Conservation (phyloP, 1,140 invertebrate species). For the Aphis craccivora region DNA sequence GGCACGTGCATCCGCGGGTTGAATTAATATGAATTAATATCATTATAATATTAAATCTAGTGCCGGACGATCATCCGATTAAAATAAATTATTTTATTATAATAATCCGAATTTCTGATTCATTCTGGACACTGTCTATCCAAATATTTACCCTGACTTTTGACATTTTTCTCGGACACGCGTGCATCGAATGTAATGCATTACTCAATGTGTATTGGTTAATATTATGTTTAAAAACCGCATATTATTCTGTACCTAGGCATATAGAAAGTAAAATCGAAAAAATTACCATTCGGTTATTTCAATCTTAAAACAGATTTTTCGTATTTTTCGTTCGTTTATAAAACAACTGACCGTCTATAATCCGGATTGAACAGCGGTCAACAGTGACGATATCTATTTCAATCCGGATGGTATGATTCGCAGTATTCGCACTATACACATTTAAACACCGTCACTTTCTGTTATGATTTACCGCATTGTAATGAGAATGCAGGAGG, state of each 20-base stretch:
- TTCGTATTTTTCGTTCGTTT: background rate
- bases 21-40: no score
- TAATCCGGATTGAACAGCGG: background rate
- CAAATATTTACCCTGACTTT: background rate
- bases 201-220: background rate
- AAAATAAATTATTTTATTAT: background rate
- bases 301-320: background rate
- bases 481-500: background rate
- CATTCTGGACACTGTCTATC: background rate
- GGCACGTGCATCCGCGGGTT: background rate
- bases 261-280: background rate
- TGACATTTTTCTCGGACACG: background rate
- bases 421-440: background rate
- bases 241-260: no score
- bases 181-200: background rate
- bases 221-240: background rate
- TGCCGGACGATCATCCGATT: background rate
- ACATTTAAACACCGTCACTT: background rate
- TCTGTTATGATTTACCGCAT: background rate
- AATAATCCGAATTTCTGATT: background rate
- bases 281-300: background rate
- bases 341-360: background rate
- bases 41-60: background rate
- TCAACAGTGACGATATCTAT: background rate
- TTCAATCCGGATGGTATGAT: background rate